These are phyloP conservation scores for Ligdia adustata DNA, from an alignment of 2,888 invertebrate genomes.

Conservation along the genomic window DNA sequence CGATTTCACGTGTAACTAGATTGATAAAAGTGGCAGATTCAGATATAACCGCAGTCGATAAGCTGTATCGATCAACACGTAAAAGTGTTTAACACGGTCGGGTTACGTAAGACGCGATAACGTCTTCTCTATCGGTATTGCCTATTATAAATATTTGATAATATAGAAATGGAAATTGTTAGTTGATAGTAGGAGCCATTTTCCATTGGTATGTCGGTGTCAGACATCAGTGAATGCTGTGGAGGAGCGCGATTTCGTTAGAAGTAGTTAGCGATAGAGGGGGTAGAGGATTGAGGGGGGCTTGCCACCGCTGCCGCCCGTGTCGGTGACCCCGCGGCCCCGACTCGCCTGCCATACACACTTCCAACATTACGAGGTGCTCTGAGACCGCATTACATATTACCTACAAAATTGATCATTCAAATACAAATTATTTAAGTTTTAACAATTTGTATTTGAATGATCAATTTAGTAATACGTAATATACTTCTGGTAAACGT, in stretches of 20 bases:
- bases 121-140: neutral
- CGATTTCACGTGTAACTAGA: neutral
- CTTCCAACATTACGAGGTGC: slow-evolving; percentile 36
- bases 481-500: too few species aligned
- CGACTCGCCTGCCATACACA: slow-evolving; percentile 53
- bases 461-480: too few species aligned
- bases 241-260: slow-evolving; percentile 40
- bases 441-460: neutral
- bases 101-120: slow-evolving; percentile 16
- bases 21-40: neutral
- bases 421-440: slow-evolving; percentile 11
- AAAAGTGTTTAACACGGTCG: neutral
- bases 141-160: neutral
- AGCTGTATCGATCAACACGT: slow-evolving; percentile 2
- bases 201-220: slow-evolving; percentile 2
- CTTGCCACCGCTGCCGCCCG: slow-evolving; percentile 47
- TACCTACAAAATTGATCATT: slow-evolving; percentile 42
- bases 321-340: slow-evolving; percentile 79
- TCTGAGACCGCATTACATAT: slow-evolving; percentile 56
- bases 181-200: neutral
- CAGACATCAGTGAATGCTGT: slow-evolving; percentile 13
- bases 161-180: neutral
- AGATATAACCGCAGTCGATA: slow-evolving; percentile 4
- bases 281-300: slow-evolving; percentile 46
- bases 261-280: slow-evolving; percentile 48